Base-by-base conservation (phyloP, 2,797 vertebrate species). In the Sebastiscus albofasciatus region DNA sequence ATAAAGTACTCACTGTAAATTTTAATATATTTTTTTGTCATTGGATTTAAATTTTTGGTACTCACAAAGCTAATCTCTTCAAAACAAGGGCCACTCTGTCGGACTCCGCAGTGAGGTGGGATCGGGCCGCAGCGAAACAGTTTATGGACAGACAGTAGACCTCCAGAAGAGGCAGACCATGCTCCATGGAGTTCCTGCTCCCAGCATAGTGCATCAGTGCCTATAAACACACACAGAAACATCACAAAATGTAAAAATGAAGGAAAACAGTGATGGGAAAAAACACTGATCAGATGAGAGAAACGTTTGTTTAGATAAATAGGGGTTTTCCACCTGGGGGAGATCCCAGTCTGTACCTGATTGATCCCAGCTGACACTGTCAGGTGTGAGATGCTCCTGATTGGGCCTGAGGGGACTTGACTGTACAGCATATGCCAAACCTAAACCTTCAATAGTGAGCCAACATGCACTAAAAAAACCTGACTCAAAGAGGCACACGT, bases 11-110 rank as follows among this genome's bases (percentile, higher is more conserved):
- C 6, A 0, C 20, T 49, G 20, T 4, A 26, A 70, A 29, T 24
- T 36, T 58, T 39, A 3, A 29, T 1, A 12, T 36, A 49, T 8
- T 46, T n/a, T 49, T 5, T 39, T 26, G 24, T 26, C 2, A 46
- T 7, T 66, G 24, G 24, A 29, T 22, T 52, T 10, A 42, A 16
- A 36, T 27, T 60, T 31, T 31, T 5, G 24, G 58, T 86, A 93
- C 98, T 99, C 95, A 99, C 98, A 99, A 94, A 82, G 98, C 97
- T 85, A 99, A 96, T 93, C 98, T 97, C 94, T 97, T 98, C 90
- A 99, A 96, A 77, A 99, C 97, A 75, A 99, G 95, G 79, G 97
- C 96, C 81, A 99, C 98, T 88, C 96, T 97, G 95, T 98, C 97
- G 31, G 97, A 99, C 90, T 98, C 97, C 46, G 96, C 96, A 49